Conservation (phyloP, 2,113 vertebrate genomes). For the Callorhinus ursinus region DNA sequence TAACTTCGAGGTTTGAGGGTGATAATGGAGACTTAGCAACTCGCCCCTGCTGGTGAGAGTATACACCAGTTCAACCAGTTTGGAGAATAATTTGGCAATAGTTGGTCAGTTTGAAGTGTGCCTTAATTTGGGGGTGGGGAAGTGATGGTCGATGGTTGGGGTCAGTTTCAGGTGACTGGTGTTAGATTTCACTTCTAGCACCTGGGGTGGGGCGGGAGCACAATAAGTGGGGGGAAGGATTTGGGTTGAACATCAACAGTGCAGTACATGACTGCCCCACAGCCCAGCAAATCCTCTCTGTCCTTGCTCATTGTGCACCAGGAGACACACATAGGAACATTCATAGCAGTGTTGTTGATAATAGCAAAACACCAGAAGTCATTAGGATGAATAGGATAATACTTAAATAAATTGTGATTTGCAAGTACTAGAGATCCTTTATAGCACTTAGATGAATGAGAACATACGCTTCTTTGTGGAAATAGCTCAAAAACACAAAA, state of each 20-base stretch:
- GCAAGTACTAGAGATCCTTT: background rate
- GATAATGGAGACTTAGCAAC: background rate
- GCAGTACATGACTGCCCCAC: no score
- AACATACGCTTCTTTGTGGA: background rate
- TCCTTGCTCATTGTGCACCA: background rate
- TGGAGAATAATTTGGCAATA: background rate
- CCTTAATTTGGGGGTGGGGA: background rate
- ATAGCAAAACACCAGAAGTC: background rate
- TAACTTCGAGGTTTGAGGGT: background rate
- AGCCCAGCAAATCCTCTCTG: background rate
- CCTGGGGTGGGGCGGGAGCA: background rate
- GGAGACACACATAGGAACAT: background rate
- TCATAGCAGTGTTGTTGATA: background rate
- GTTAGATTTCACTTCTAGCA: background rate
- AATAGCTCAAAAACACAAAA: background rate
- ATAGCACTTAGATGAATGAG: background rate
- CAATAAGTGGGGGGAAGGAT: background rate
- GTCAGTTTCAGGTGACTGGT: background rate
- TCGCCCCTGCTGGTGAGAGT: accelerated
- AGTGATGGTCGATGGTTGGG: background rate
- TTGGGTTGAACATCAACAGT: background rate
- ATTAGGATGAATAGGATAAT: background rate
- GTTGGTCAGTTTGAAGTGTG: background rate
- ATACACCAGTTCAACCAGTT: background rate
- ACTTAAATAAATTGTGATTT: background rate